phyloP scores from a whole-genome alignment of 1,140 invertebrate species.

The Bombus confusus region DNA sequence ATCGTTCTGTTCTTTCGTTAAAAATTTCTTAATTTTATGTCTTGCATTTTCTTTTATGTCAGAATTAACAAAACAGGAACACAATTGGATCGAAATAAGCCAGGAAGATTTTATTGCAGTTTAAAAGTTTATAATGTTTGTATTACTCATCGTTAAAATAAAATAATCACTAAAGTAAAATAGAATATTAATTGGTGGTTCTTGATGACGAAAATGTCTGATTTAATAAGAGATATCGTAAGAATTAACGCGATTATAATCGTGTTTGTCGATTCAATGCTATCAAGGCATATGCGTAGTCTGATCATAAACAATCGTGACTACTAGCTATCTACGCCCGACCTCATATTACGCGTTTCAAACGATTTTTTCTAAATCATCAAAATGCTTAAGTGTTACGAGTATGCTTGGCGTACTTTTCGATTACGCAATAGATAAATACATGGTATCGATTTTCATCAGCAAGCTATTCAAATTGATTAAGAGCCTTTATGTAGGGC shows the following conservation, averaged over 20 bases:
- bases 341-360: constrained; percentile 15
- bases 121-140: background rate
- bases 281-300: background rate
- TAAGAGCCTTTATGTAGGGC: constrained; percentile 8
- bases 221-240: constrained; percentile 14
- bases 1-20: background rate
- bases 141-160: background rate
- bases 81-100: background rate
- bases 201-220: background rate
- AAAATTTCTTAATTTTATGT: too few species aligned
- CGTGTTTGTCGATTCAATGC: constrained; percentile 29
- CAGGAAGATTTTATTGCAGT: background rate
- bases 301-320: constrained; percentile 34
- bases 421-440: background rate
- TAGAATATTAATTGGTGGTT: background rate
- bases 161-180: background rate
- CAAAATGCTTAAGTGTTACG: background rate
- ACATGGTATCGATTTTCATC: background rate
- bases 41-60: too few species aligned
- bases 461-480: constrained; percentile 1
- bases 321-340: background rate
- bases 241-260: constrained; percentile 14
- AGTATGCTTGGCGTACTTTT: background rate
- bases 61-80: background rate
- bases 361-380: constrained; percentile 24